Base-by-base conservation (phyloP, 2,888 invertebrate species). In the Tachina fera region DNA sequence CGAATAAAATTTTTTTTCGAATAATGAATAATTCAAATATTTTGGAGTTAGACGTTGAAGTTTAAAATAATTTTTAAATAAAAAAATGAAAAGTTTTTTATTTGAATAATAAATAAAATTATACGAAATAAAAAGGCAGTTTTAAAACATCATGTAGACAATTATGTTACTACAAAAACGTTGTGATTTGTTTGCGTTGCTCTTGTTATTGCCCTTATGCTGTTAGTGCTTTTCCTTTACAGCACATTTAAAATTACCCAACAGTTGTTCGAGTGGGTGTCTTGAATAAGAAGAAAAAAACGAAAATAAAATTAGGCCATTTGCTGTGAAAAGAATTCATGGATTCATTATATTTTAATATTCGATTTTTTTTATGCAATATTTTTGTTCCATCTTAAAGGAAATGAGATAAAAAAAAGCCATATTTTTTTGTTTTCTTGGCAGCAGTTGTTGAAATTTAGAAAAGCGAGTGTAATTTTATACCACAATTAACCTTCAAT, bases 381-480 rank as follows among this genome's bases (percentile, higher is more conserved):
- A 49, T 10, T 58, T 49, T 63, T 72, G 51, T 51, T 78, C 6
- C 31, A 67, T 67, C 53, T 83, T 39, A 53, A 71, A 83, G 83
- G 83, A 86, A 85, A 78, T 49, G 53, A 79, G 79, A 86, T 83
- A 86, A 83, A 70, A 86, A 83, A 70, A 75, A 75, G 16, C 22
- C 45, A 72, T 47, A 68, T 22, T 60, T 14, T 31, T 9, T 45
- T 22, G 3, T 31, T 47, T 84, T 84, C 43, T 77, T 84, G 81
- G 84, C 84, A 81, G 45, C 65, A 61, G 51, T 53, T 77, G 63
- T 51, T 72, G 47, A 67, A 80, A 67, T 84, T 67, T 31, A 60
- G 31, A 39, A 45, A n/a, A 72, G 51, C 45, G n/a, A 61, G 31
- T 61, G 13, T 45, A 19, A 75, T 45, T 10, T 45, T 45, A 78